phyloP scores from a whole-genome alignment of 1,140 invertebrate genomes.

The Ostrea edulis region DNA sequence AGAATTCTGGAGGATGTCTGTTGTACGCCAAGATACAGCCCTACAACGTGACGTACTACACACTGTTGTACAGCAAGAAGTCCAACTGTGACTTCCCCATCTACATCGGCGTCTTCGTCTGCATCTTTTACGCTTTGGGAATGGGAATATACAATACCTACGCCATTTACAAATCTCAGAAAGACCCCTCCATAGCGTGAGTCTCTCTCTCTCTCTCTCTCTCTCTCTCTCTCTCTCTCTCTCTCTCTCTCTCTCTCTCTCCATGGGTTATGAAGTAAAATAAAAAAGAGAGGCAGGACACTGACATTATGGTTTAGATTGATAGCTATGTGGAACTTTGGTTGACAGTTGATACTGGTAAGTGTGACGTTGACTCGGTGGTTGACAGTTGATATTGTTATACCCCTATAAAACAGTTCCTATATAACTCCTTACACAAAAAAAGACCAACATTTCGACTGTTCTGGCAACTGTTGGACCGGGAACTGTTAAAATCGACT shows the following conservation, averaged over 20 bases:
- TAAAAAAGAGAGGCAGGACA: too few species aligned
- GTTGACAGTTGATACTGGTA: too few species aligned
- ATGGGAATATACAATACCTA: constrained; percentile 65
- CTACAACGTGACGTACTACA: constrained; percentile 33
- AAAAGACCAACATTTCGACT: too few species aligned
- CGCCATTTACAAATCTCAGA: constrained; percentile 61
- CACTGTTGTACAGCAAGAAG: background rate
- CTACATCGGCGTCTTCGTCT: constrained; percentile 68
- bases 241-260: background rate
- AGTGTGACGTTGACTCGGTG: too few species aligned
- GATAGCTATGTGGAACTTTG: too few species aligned
- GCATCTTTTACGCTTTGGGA: constrained; percentile 68
- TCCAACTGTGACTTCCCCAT: constrained; percentile 66
- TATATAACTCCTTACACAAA: too few species aligned
- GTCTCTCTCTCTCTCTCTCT: constrained; percentile 15
- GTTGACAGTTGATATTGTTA: too few species aligned
- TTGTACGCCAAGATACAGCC: constrained; percentile 40
- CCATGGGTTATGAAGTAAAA: too few species aligned
- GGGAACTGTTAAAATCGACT: too few species aligned
- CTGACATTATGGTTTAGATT: too few species aligned
- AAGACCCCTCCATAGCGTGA: constrained; percentile 68
- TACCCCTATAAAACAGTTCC: too few species aligned
- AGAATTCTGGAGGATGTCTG: constrained; percentile 40
- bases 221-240: background rate
- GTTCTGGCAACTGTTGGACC: too few species aligned